A percentile compares a stretch with the other conserved stretches of the same genome.
Evolutionary conservation across 2,888 invertebrate genomes (phyloP).

Genomic region (Amphipoea lucens): DNA sequence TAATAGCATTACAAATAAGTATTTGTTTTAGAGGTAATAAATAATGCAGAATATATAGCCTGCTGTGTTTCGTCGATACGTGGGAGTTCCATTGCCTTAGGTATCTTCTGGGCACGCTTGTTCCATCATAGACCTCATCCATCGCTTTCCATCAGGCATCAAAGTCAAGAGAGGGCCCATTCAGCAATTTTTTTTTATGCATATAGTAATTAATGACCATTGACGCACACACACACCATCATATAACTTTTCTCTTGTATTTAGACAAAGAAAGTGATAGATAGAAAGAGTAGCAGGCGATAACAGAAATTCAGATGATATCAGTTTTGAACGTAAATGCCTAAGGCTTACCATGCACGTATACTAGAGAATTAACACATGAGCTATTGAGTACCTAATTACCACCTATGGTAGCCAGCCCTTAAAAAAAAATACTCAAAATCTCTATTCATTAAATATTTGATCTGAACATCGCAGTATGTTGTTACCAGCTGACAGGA

Average conservation of each 20-base stretch:
- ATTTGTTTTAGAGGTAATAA: conserved; percentile 57
- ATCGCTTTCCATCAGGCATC: too few relatives aligned
- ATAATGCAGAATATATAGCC: conserved; percentile 10
- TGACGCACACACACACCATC: neutral
- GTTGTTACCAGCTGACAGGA: neutral
- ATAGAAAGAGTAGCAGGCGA: neutral
- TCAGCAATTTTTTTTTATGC: too few relatives aligned
- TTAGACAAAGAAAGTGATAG: neutral
- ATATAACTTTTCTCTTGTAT: neutral
- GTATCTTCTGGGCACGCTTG: too few relatives aligned
- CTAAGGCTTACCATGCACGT: neutral
- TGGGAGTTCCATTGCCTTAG: too few relatives aligned
- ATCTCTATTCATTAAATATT: too few relatives aligned
- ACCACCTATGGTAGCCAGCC: neutral
- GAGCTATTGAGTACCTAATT: neutral
- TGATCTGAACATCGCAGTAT: neutral
- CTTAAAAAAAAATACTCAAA: too few relatives aligned
- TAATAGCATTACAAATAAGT: conserved; percentile 36
- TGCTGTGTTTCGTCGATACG: too few relatives aligned
- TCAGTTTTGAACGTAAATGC: neutral
- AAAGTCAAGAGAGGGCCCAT: too few relatives aligned
- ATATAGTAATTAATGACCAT: neutral
- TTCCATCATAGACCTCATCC: too few relatives aligned
- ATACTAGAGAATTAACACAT: neutral
- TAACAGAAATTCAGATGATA: neutral